These are phyloP conservation scores for Oscarella lobularis DNA, from an alignment of 37 sponge, comb jelly and placozoan genomes.

Conservation along the genomic window DNA sequence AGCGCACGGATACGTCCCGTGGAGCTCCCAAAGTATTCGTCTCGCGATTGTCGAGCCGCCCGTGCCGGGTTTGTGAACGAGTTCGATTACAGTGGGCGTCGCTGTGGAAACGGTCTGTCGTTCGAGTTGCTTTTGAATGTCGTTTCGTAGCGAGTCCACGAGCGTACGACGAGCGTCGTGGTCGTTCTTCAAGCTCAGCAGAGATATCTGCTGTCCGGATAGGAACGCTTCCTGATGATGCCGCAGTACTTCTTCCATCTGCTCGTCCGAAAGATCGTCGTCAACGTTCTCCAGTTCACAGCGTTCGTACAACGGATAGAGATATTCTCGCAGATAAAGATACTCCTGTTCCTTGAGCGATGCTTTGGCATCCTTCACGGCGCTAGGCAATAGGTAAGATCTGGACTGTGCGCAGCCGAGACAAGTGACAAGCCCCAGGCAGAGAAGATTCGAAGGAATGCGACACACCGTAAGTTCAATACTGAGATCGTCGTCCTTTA, in stretches of 20 bases:
- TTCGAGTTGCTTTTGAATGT: background rate
- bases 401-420: background rate
- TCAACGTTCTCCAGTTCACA: background rate
- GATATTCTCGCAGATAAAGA: background rate
- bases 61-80: background rate
- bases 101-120: background rate
- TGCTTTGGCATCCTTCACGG: background rate
- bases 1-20: background rate
- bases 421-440: background rate
- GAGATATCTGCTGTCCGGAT: background rate
- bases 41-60: background rate
- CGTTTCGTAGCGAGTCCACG: background rate
- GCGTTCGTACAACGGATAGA: background rate
- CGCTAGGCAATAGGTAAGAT: background rate
- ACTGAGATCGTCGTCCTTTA: too few relatives aligned
- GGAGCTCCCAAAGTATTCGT: background rate
- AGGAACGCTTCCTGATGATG: background rate
- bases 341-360: background rate
- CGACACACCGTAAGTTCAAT: background rate
- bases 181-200: background rate
- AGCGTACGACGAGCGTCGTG: background rate
- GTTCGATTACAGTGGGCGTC: background rate
- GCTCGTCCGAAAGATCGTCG: background rate
- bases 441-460: background rate
- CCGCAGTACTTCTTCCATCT: background rate